Conservation (phyloP, 2,888 invertebrate genomes). For the Limnephilus lunatus region DNA sequence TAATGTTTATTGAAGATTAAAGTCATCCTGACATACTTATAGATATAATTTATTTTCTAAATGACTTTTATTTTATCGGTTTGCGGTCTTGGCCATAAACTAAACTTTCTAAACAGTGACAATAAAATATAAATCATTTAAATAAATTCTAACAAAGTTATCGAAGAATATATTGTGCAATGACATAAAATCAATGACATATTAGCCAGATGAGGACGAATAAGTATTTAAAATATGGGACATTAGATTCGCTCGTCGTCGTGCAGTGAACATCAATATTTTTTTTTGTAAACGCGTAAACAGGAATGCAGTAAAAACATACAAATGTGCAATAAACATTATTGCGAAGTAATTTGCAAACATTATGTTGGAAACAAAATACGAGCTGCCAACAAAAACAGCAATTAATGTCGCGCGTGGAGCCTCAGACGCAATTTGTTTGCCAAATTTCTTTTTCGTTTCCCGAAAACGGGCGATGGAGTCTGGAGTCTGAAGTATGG, state of each 20-base stretch:
- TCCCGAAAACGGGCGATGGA: conserved; percentile 35
- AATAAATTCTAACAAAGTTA: background rate
- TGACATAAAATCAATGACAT: background rate
- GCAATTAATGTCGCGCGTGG: conserved; percentile 16
- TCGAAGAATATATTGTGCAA: background rate
- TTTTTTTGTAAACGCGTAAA: conserved; percentile 12
- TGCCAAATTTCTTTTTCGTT: conserved; percentile 25
- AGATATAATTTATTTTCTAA: too few species aligned
- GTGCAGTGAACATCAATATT: background rate
- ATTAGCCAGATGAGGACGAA: background rate
- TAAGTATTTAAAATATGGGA: background rate
- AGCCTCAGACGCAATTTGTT: conserved; percentile 34
- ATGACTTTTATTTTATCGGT: too few species aligned
- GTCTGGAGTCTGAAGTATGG: background rate
- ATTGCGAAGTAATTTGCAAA: conserved; percentile 2
- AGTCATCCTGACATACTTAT: background rate
- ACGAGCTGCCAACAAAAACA: background rate
- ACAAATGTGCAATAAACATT: background rate
- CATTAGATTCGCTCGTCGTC: background rate
- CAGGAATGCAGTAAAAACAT: conserved; percentile 11
- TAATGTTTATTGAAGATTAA: background rate
- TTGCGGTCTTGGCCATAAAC: background rate
- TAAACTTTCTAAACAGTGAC: background rate
- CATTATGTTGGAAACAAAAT: conserved; percentile 20
- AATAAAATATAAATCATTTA: background rate